These are phyloP conservation scores for Neopelma chrysocephalum DNA, from an alignment of 2,797 vertebrate genomes.

Conservation along the genomic window DNA sequence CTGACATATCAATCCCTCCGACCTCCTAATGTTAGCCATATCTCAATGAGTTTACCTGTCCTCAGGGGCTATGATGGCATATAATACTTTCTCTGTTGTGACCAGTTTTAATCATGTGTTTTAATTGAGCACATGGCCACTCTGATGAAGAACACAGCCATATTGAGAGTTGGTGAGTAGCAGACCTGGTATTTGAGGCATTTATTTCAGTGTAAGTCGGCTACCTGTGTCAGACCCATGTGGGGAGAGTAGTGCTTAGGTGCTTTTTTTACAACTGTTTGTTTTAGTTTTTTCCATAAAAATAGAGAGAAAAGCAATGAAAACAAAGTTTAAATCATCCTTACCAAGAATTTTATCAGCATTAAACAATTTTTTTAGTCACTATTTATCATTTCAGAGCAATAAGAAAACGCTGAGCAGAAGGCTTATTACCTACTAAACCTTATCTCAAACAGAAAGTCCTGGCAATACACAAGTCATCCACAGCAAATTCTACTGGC, in stretches of 20 bases:
- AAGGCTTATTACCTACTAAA: not conserved
- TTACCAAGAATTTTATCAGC: not conserved
- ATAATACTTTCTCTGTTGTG: not conserved
- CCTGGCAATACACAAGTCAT: not conserved
- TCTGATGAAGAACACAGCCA: conserved; percentile 21
- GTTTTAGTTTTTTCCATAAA: not conserved
- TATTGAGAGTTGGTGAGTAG: not conserved
- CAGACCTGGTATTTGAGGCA: not conserved
- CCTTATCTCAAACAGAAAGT: not conserved
- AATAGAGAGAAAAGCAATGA: not conserved
- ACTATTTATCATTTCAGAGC: not conserved
- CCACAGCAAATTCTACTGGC: not conserved
- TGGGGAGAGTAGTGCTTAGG: not conserved
- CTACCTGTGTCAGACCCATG: not conserved
- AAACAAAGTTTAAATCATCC: not conserved
- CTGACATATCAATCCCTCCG: not conserved
- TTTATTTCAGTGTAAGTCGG: not conserved
- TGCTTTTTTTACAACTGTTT: not conserved
- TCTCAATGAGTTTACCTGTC: not conserved
- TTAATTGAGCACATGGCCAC: not conserved
- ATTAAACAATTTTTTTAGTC: not conserved
- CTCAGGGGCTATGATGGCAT: not conserved
- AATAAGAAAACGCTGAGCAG: not conserved
- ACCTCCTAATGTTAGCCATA: not conserved
- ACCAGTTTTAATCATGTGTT: not conserved